Evolutionary conservation across 2,113 vertebrate species (phyloP), one percentile per base, ranked within the genome.

Genomic region (Pedionomus torquatus): DNA sequence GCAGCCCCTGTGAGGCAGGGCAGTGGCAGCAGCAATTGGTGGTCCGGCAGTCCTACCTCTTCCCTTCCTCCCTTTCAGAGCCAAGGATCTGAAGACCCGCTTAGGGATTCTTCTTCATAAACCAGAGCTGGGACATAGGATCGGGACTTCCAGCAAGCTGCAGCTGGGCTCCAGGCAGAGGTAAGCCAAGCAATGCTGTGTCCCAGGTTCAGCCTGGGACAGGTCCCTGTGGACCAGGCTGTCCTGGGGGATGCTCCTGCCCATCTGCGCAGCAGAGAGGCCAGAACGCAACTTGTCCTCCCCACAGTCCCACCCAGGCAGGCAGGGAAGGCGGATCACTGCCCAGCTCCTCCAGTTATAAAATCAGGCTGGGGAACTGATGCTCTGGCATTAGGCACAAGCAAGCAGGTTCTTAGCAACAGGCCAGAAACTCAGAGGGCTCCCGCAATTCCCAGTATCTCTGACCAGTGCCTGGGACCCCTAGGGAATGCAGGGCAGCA

Each of bases 61-160:
- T 18, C n/a, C 69, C 33, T 41, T 93, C 85, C 94, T 68, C 85
- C 69, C 87, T 96, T 83, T 49, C 95, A 99, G 99, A 98, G 99
- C 98, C 82, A 99, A 99, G 96, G 98, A 98, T 90, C 97, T 99
- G 93, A 99, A 99, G 95, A 98, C 97, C 17, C 98, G 99, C 23
- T 97, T 99, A 87, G 97, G 98, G 71, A 98, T 98, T 97, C 97
- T 99, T 91, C 97, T 99, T 90, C 99, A 99, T 31, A 99, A 98
- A 82, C 92, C 98, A 7, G 98, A 98, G 39, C 93, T 96, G 89
- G 94, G 97, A 52, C 96, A 97, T 8, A 87, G 95, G 39, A 20
- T 31, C 1, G 95, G 97, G 14, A 94, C 37, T 19, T 54, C 77
- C 33, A 80, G 94, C 96, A 98, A 97, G 66, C 84, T 97, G 33